A percentile compares a stretch with the other conserved stretches of the same genome.
These are phyloP conservation scores for Polydrusus pterygomalis DNA, from an alignment of 2,888 invertebrate genomes.

Conservation along the genomic window DNA sequence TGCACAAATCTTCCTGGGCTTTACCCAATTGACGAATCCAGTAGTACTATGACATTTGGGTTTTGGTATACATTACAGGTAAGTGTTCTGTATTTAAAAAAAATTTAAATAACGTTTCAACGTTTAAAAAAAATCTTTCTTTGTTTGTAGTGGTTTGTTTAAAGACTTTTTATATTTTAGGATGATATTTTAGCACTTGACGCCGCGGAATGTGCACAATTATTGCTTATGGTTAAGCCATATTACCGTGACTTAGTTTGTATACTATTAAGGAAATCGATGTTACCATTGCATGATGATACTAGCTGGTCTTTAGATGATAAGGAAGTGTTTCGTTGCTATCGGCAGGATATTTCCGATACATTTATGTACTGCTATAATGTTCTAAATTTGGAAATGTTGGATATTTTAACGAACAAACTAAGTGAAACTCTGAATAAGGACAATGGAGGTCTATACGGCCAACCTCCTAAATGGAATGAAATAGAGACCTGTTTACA, in stretches of 20 bases:
- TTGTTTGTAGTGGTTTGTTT: too few relatives aligned
- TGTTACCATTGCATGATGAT: conserved; percentile 77
- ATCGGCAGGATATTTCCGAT: conserved; percentile 69
- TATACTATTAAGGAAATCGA: conserved; percentile 86
- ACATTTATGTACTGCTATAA: conserved; percentile 86
- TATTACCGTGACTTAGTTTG: conserved; percentile 87
- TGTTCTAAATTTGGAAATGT: conserved; percentile 84
- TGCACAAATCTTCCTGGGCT: conserved; percentile 88
- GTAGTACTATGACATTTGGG: conserved; percentile 89
- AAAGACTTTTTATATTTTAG: conserved; percentile 67
- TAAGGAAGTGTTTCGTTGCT: conserved; percentile 87
- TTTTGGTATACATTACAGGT: conserved; percentile 96
- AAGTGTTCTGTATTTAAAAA: conserved; percentile 54
- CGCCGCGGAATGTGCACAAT: conserved; percentile 71
- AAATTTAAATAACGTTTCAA: too few relatives aligned
- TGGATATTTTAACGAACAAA: conserved; percentile 81
- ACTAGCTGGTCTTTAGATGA: conserved; percentile 83
- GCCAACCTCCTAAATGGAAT: conserved; percentile 72
- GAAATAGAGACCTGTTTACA: conserved; percentile 80
- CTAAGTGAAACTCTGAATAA: conserved; percentile 75
- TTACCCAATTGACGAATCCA: conserved; percentile 91
- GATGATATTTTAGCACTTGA: conserved; percentile 78
- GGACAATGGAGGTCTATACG: conserved; percentile 66
- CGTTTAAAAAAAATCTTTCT: too few relatives aligned
- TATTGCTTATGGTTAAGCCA: conserved; percentile 80